Base-by-base conservation (phyloP, 2,888 invertebrate genomes). In the Drosophila austrosaltans region DNA sequence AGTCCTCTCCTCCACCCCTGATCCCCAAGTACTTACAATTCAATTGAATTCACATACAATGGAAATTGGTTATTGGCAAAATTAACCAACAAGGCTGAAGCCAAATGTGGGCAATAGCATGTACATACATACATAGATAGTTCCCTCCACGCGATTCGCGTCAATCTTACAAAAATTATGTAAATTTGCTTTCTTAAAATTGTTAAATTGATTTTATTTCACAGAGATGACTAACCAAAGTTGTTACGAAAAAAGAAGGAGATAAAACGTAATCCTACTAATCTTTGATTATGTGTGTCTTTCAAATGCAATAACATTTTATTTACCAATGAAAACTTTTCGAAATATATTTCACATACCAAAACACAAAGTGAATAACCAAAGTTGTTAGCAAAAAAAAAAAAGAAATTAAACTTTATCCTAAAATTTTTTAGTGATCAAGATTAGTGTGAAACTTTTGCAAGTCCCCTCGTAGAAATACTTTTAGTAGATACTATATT, bases 31-130 rank as follows among this genome's bases (percentile, higher is more conserved):
- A 48, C 48, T 25, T 48, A 48, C 69, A 71, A 76, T 87, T 83
- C 87, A 83, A 87, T 83, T 83, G 82, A 83, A 87, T 84, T 83
- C 85, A 75, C 79, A 86, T 83, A 86, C 84, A 87, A 83, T 83
- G 75, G 79, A 82, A 84, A 83, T 87, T 84, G 84, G 48, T 22
- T 72, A 79, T 81, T 84, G 80, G 71, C 70, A 69, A 66, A 57
- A 16, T 16, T 74, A 69, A 68, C 58, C 66, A 84, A 75, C 76
- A 82, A 82, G 83, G 73, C 77, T 85, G 75, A 48, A 61, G 68
- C 76, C 85, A 85, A 85, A 83, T 85, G 77, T 75, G 82, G 83
- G 69, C 66, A 75, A 53, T 20, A 42, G 61, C 63, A 25, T 0
- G 5, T 16, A 10, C 48, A 36, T 30, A 36, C 4, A 2, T 30